These are phyloP conservation scores for Fundulus diaphanus DNA, from an alignment of 2,797 vertebrate genomes.

Conservation along the genomic window DNA sequence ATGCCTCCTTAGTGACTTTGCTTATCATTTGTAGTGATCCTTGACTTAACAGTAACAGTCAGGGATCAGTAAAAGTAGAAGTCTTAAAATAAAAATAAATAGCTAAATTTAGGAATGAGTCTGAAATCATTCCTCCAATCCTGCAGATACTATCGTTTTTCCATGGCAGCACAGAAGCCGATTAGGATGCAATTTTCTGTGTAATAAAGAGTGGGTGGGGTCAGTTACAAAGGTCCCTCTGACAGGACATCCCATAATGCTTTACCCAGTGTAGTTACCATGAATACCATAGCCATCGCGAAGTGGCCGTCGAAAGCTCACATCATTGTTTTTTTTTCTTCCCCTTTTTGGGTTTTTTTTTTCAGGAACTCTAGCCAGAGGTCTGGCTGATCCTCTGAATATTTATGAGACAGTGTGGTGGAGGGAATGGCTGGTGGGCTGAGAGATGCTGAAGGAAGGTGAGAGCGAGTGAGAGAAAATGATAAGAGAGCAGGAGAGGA, in stretches of 20 bases:
- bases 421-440: conserved; percentile 34
- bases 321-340: conserved; percentile 32
- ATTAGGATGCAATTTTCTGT: conserved; percentile 62
- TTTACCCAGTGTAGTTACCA: conserved; percentile 46
- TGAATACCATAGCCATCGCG: conserved; percentile 51
- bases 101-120: not conserved
- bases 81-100: not conserved
- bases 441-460: conserved; percentile 28
- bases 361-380: conserved; percentile 50
- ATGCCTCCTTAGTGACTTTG: not conserved
- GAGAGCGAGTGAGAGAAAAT: conserved; percentile 27
- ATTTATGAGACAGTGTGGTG: conserved; percentile 54
- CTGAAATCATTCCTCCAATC: conserved; percentile 1
- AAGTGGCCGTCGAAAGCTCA: conserved; percentile 57
- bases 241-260: conserved; percentile 59
- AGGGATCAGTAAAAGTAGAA: not conserved
- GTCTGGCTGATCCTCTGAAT: conserved; percentile 54
- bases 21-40: not conserved
- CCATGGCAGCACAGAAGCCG: conserved; percentile 60
- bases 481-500: conserved; percentile 33
- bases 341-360: conserved; percentile 41
- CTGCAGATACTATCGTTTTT: conserved; percentile 26
- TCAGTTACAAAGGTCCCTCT: conserved; percentile 50
- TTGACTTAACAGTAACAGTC: not conserved
- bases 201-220: conserved; percentile 53